Base-by-base conservation (phyloP, 2,797 vertebrate species). In the Aphelocoma californica region DNA sequence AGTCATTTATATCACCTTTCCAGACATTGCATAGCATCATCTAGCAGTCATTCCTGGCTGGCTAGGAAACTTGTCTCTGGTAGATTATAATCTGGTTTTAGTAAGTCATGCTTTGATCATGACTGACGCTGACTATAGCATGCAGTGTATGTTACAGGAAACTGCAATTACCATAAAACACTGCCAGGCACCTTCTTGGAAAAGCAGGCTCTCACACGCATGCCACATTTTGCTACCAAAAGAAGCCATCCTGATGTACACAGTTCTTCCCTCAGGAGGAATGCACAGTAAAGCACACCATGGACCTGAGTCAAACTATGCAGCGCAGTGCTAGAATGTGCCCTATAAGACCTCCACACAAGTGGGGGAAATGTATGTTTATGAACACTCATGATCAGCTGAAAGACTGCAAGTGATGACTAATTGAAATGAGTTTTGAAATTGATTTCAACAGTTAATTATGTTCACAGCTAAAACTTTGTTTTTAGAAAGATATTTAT, bases 391-490 rank as follows among this genome's bases (percentile, higher is more conserved):
- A 32, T 2, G 3, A 34, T 81, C 69, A 81, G 65, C 61, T 86
- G 64, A 91, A 89, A 65, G 60, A 31, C 29, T 67, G 45, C 29
- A 65, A 90, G 75, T 25, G 60, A 69, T 88, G 88, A 86, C 85
- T 92, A 88, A 95, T 29, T n/a, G 25, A 90, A 95, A 91, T 71
- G 44, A 44, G 45, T 92, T 94, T 66, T 86, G 17, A 81, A 92
- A 92, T 66, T 58, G 8, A 69, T 75, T 86, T 65, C 50, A 72
- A 54, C 38, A 40, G 13, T 79, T 79, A 75, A 88, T 90, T 84
- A 75, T 44, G 9, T 29, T 92, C 62, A 73, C 36, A 48, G 51
- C 86, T 88, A 69, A 88, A 90, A 79, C 13, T 62, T 79, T 31
- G n/a, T 12, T 72, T 56, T 70, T 53, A 72, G 50, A 81, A 88